Evolutionary conservation across 1,140 invertebrate genomes (phyloP).

Genomic region (Caenorhabditis latens): DNA sequence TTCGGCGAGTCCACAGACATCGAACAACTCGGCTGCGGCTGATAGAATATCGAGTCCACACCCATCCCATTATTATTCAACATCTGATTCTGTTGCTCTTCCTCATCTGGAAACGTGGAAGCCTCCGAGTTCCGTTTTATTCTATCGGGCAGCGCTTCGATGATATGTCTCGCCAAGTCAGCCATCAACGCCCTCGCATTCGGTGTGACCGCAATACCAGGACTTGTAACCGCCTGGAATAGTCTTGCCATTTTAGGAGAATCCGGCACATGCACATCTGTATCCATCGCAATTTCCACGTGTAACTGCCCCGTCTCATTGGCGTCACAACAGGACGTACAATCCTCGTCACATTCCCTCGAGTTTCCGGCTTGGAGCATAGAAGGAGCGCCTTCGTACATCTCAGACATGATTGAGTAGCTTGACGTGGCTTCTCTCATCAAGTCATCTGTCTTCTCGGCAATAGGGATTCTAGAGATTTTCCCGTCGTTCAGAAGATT

Average conservation of each 20-base stretch:
- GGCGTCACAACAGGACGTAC: constrained; percentile 15
- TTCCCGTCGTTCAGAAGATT: constrained; percentile 67
- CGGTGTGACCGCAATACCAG: constrained; percentile 70
- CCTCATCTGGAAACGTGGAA: constrained; percentile 78
- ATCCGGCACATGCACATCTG: constrained; percentile 60
- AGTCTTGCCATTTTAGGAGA: constrained; percentile 64
- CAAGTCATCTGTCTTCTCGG: neutral
- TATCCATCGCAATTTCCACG: constrained; percentile 65
- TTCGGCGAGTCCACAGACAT: neutral
- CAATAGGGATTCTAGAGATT: neutral
- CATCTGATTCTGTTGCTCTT: neutral
- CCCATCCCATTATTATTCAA: neutral
- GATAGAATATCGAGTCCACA: neutral
- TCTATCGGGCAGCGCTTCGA: constrained; percentile 94
- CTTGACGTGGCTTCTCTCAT: constrained; percentile 29
- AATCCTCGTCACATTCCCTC: constrained; percentile 11
- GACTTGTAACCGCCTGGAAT: constrained; percentile 62
- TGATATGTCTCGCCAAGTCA: constrained; percentile 95
- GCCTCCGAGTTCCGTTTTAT: constrained; percentile 85
- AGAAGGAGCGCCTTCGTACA: constrained; percentile 6
- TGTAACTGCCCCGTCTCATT: neutral
- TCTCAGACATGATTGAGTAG: constrained; percentile 57
- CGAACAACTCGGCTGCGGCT: neutral
- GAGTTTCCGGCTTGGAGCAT: neutral
- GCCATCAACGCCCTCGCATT: constrained; percentile 85